Conservation (phyloP, 2,888 invertebrate species). For the Acanthococcus lagerstroemiae region DNA sequence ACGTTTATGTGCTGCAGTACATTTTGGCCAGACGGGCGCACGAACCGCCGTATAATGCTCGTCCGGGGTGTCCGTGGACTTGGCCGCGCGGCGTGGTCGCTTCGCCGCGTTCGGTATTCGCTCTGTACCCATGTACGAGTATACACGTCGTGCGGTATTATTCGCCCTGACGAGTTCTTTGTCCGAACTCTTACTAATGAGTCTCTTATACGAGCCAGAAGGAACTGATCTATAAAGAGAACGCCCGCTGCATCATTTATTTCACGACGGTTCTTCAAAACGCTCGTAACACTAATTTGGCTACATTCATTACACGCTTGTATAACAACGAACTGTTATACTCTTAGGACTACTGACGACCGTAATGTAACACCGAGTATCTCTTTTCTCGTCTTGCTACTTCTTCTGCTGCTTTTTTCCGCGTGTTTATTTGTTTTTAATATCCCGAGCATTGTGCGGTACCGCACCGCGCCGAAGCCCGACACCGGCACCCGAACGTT, state of each 20-base stretch:
- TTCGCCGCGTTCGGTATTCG: too few species aligned
- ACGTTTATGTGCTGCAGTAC: too few species aligned
- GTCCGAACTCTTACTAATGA: slow-evolving; percentile 19
- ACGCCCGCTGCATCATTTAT: slow-evolving; percentile 23
- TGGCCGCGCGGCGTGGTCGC: too few species aligned
- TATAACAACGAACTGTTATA: slow-evolving; percentile 14
- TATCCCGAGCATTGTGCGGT: slow-evolving; percentile 15
- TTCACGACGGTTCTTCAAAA: slow-evolving; percentile 15
- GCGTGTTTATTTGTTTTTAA: slow-evolving; percentile 23
- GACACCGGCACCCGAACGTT: not conserved
- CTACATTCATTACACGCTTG: slow-evolving; percentile 26
- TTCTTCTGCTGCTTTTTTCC: not conserved
- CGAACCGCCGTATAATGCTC: too few species aligned
- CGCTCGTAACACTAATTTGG: slow-evolving; percentile 21
- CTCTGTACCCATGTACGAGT: too few species aligned
- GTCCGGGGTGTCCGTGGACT: too few species aligned
- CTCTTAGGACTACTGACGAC: not conserved
- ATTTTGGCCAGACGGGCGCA: not conserved
- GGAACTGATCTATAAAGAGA: slow-evolving; percentile 20
- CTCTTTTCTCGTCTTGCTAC: not conserved
- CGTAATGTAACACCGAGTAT: slow-evolving; percentile 10
- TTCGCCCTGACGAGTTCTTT: slow-evolving; percentile 23
- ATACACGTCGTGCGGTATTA: slow-evolving; percentile 5
- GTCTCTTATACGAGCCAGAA: slow-evolving; percentile 8
- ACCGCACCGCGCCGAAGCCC: not conserved